phyloP scores from a whole-genome alignment of 2,797 vertebrate genomes.

The Clarias laeviceps region DNA sequence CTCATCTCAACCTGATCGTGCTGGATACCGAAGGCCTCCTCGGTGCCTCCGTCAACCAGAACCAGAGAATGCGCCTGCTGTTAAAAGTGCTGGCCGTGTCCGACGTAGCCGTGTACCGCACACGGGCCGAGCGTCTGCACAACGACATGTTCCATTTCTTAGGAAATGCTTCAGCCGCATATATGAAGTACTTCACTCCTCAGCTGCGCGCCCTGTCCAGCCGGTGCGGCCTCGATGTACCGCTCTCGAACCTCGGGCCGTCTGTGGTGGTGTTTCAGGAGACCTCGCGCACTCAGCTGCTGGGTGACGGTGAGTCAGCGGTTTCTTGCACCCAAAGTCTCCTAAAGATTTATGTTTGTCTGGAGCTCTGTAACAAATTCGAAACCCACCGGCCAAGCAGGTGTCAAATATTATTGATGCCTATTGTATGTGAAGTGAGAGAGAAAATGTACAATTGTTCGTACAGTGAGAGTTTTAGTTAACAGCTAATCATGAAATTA shows the following conservation, averaged over 20 bases:
- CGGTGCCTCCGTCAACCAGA: constrained; percentile 77
- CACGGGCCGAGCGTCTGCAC: constrained; percentile 82
- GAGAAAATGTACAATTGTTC: no score
- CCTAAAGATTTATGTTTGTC: no score
- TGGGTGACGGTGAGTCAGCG: constrained; percentile 73
- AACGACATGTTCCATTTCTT: constrained; percentile 87
- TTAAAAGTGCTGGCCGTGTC: constrained; percentile 85
- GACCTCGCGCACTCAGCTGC: constrained; percentile 79
- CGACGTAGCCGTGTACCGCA: constrained; percentile 81
- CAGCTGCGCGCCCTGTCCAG: constrained; percentile 78
- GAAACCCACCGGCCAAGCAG: no score
- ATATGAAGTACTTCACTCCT: constrained; percentile 80
- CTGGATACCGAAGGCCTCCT: constrained; percentile 83
- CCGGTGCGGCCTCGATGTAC: constrained; percentile 80
- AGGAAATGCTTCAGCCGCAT: constrained; percentile 81
- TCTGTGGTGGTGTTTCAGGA: constrained; percentile 81
- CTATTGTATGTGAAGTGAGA: not conserved
- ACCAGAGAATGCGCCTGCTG: constrained; percentile 80
- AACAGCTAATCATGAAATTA: not conserved
- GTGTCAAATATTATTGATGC: not conserved
- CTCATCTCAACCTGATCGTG: constrained; percentile 69
- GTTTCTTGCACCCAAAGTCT: no score
- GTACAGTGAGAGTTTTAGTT: not conserved
- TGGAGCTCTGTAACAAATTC: not conserved
- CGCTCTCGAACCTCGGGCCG: constrained; percentile 80